Evolutionary conservation across 2,888 invertebrate species (phyloP).

Genomic region (Acrobasis suavella): DNA sequence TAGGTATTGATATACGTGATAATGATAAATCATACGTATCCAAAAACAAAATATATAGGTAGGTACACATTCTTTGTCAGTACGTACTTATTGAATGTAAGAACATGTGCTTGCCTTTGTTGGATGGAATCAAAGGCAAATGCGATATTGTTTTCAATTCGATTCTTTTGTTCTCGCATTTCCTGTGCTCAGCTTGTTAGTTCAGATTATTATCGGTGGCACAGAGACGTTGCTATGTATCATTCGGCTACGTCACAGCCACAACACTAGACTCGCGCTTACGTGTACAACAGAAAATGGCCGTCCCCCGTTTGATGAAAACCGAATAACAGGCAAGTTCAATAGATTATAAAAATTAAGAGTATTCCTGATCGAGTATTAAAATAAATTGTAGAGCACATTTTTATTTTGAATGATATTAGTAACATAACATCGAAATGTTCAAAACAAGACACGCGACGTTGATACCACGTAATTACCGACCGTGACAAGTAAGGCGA

Average conservation of each 20-base stretch:
- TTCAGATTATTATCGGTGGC: constrained; percentile 54
- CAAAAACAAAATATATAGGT: no score
- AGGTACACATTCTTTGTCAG: no score
- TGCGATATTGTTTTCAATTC: constrained; percentile 55
- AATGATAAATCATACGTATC: constrained; percentile 10
- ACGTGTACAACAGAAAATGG: constrained; percentile 61
- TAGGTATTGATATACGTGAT: no score
- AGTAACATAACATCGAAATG: constrained; percentile 1
- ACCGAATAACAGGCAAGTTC: constrained; percentile 25
- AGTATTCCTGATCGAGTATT: neutral
- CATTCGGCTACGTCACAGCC: constrained; percentile 52
- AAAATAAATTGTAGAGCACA: neutral
- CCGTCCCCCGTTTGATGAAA: constrained; percentile 43
- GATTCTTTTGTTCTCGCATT: constrained; percentile 66
- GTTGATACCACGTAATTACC: constrained; percentile 18
- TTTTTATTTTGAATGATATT: neutral
- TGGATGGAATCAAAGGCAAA: constrained; percentile 43
- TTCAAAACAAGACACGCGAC: constrained; percentile 14
- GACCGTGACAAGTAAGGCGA: constrained; percentile 25
- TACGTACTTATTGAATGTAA: constrained; percentile 35
- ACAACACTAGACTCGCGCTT: constrained; percentile 43
- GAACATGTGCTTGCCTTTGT: constrained; percentile 39
- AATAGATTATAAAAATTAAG: neutral
- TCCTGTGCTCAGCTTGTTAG: constrained; percentile 52
- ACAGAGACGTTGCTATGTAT: constrained; percentile 54